phyloP scores from a whole-genome alignment of 1,140 invertebrate genomes.

The Drosophila bifasciata region DNA sequence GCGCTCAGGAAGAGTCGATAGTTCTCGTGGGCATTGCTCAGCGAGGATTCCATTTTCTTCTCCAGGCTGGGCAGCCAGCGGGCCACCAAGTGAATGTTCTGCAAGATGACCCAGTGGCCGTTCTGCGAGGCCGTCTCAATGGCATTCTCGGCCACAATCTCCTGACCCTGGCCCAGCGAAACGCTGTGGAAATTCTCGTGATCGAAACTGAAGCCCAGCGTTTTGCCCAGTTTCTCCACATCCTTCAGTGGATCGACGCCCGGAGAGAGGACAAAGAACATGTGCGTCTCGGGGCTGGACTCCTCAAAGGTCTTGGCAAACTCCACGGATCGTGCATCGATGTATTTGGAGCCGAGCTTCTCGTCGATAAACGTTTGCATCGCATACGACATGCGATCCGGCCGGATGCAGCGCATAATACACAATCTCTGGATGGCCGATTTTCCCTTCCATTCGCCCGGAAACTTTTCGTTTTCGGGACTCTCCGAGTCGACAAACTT shows the following conservation, averaged over 20 bases:
- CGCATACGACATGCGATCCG: conserved; percentile 93
- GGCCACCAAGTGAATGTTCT: conserved; percentile 96
- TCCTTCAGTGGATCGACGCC: conserved; percentile 97
- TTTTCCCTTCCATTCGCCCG: conserved; percentile 98
- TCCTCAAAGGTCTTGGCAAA: conserved; percentile 95
- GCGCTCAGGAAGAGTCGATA: conserved; percentile 89
- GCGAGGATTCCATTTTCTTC: conserved; percentile 94
- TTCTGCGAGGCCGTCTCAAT: conserved; percentile 90
- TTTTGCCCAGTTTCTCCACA: conserved; percentile 91
- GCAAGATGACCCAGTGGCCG: conserved; percentile 96
- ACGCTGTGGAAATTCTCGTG: conserved; percentile 95
- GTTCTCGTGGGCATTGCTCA: conserved; percentile 88
- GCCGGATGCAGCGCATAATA: conserved; percentile 94
- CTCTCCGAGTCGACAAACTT: conserved; percentile 96
- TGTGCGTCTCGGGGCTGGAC: conserved; percentile 92
- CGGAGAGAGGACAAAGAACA: conserved; percentile 97
- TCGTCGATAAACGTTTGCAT: conserved; percentile 91
- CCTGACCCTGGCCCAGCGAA: conserved; percentile 97
- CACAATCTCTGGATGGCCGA: conserved; percentile 93
- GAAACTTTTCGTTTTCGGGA: conserved; percentile 96
- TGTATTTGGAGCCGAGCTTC: conserved; percentile 93
- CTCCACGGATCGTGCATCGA: conserved; percentile 90
- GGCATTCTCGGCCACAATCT: conserved; percentile 94
- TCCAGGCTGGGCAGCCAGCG: conserved; percentile 95
- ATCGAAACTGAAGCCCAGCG: conserved; percentile 91